Percentiles rank a stretch among this genome's conserved stretches.
These are phyloP conservation scores for Phaedon cochleariae DNA, from an alignment of 2,888 invertebrate species.

Conservation along the genomic window DNA sequence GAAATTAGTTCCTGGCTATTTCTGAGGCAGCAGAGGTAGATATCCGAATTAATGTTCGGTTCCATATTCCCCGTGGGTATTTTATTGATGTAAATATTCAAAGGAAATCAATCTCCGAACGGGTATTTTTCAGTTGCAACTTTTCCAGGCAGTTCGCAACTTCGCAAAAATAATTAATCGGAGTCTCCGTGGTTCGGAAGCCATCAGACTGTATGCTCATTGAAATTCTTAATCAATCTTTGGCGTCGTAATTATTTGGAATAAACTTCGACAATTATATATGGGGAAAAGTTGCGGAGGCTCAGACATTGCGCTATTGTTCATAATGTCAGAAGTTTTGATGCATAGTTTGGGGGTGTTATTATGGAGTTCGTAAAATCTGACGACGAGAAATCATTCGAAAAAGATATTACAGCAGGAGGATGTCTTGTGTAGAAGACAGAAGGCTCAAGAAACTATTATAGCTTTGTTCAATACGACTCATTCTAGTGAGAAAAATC, in stretches of 20 bases:
- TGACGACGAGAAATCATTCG: neutral
- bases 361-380: neutral
- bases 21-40: constrained; percentile 22
- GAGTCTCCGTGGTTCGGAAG: constrained; percentile 33
- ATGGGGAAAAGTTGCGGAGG: constrained; percentile 29
- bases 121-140: constrained; percentile 33
- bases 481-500: no score
- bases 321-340: constrained; percentile 24
- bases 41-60: constrained; percentile 33
- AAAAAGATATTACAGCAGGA: neutral
- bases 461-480: no score
- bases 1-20: constrained; percentile 31
- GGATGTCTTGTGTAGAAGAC: no score
- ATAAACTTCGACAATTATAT: constrained; percentile 41
- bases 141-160: constrained; percentile 35
- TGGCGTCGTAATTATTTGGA: constrained; percentile 38
- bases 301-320: constrained; percentile 25
- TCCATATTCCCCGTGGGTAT: constrained; percentile 27
- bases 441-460: no score
- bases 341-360: constrained; percentile 9
- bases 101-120: constrained; percentile 38
- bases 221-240: constrained; percentile 44
- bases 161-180: constrained; percentile 40
- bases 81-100: constrained; percentile 36
- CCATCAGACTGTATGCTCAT: constrained; percentile 24